Percentiles rank a stretch among this genome's conserved stretches.
These are phyloP conservation scores for Centropristis striata DNA, from an alignment of 2,113 vertebrate genomes.

Conservation along the genomic window DNA sequence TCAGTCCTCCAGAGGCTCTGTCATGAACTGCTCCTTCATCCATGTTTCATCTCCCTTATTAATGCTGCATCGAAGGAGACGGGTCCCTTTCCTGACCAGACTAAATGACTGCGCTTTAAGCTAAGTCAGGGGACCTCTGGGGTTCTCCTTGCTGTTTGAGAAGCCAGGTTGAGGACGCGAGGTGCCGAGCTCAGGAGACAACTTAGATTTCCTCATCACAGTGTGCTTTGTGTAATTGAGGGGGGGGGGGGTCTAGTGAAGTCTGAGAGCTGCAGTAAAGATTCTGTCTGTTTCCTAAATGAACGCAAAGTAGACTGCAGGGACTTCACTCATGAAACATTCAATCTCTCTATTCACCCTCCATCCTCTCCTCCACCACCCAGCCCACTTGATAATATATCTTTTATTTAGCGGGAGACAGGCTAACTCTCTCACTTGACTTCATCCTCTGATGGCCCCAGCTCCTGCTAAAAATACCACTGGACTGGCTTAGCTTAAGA, in stretches of 20 bases:
- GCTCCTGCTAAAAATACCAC: slow-evolving; percentile 57
- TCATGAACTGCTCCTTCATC: slow-evolving; percentile 60
- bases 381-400: slow-evolving; percentile 65
- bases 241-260: neutral
- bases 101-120: slow-evolving; percentile 31
- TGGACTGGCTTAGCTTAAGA: neutral
- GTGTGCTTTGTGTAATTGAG: slow-evolving; percentile 16
- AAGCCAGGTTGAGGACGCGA: neutral
- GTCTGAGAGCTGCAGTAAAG: slow-evolving; percentile 30
- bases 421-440: slow-evolving; percentile 54
- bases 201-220: slow-evolving; percentile 19
- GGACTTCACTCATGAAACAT: slow-evolving; percentile 81
- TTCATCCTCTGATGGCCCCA: slow-evolving; percentile 55
- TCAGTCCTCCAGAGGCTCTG: slow-evolving; percentile 24
- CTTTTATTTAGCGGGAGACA: slow-evolving; percentile 67
- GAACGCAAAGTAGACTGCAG: slow-evolving; percentile 67
- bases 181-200: slow-evolving; percentile 26
- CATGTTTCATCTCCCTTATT: slow-evolving; percentile 54
- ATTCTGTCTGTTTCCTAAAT: slow-evolving; percentile 70
- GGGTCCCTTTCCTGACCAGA: slow-evolving; percentile 35
- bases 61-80: slow-evolving; percentile 47
- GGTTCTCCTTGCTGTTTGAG: slow-evolving; percentile 8
- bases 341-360: slow-evolving; percentile 63
- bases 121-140: neutral
- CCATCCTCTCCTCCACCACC: slow-evolving; percentile 33